Conservation (phyloP, 2,888 invertebrate genomes). For the Hipparchia semele region DNA sequence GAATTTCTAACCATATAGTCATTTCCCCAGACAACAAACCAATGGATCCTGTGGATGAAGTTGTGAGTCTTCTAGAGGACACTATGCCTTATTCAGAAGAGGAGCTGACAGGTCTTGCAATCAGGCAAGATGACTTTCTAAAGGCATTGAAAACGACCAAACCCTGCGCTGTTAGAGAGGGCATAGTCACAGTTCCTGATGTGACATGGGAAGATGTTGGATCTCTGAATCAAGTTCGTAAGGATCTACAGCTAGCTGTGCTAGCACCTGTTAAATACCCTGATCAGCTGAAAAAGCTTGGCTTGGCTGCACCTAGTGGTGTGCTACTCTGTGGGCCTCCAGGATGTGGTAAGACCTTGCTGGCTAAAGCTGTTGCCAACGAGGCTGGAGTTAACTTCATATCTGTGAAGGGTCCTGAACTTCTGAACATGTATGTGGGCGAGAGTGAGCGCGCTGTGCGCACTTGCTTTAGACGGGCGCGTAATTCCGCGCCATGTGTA, state of each 20-base stretch:
- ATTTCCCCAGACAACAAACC: constrained; percentile 36
- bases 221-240: constrained; percentile 92
- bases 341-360: constrained; percentile 97
- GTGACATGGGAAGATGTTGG: constrained; percentile 99
- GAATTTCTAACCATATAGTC: constrained; percentile 31
- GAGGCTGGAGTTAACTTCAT: constrained; percentile 99
- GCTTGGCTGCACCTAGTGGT: constrained; percentile 92
- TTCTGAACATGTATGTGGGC: constrained; percentile 99
- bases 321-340: constrained; percentile 98
- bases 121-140: constrained; percentile 90
- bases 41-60: constrained; percentile 70
- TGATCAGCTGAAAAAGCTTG: constrained; percentile 89
- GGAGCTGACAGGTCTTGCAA: constrained; percentile 85
- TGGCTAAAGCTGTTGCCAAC: constrained; percentile 99
- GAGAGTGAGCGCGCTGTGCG: constrained; percentile 98
- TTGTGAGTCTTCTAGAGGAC: constrained; percentile 86
- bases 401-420: constrained; percentile 98
- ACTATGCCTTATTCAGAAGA: constrained; percentile 84
- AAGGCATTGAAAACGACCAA: constrained; percentile 91
- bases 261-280: constrained; percentile 95
- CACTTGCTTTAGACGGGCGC: constrained; percentile 96
- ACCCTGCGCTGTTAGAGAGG: constrained; percentile 97
- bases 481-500: constrained; percentile 98
- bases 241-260: constrained; percentile 95
- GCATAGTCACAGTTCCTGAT: constrained; percentile 98